A percentile compares a stretch with the other conserved stretches of the same genome.
Conservation (phyloP, 2,113 vertebrate genomes). For the Hemiscyllium ocellatum region DNA sequence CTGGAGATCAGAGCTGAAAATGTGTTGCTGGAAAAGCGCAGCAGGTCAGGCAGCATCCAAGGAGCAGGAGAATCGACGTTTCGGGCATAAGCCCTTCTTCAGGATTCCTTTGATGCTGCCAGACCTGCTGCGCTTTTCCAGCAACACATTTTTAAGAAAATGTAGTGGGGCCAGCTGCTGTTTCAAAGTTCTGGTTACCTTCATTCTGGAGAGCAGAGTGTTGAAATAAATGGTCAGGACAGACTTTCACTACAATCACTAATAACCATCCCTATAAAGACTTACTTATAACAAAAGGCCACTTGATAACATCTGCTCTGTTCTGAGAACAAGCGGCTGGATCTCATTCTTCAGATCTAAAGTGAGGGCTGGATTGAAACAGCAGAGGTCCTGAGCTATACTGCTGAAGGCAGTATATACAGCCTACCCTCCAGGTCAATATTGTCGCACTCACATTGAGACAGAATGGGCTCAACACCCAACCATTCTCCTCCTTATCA, state of each 20-base stretch:
- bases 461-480: background rate
- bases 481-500: background rate
- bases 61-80: too few relatives aligned
- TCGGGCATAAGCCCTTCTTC: too few relatives aligned
- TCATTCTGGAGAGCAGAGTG: background rate
- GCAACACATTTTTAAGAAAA: too few relatives aligned
- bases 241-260: background rate
- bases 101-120: too few relatives aligned
- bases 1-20: too few relatives aligned
- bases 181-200: background rate
- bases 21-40: too few relatives aligned
- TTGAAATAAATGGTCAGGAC: background rate
- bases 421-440: background rate
- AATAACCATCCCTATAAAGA: too few relatives aligned
- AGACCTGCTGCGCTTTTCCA: too few relatives aligned
- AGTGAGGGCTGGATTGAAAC: background rate
- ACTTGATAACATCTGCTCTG: background rate
- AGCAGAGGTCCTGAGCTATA: background rate
- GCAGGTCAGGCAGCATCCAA: too few relatives aligned
- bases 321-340: background rate
- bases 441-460: background rate
- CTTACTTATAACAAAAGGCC: background rate
- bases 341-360: background rate
- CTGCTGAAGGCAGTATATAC: background rate
- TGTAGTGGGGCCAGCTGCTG: background rate